phyloP scores from a whole-genome alignment of 2,888 invertebrate genomes.

The Volucella zonaria region DNA sequence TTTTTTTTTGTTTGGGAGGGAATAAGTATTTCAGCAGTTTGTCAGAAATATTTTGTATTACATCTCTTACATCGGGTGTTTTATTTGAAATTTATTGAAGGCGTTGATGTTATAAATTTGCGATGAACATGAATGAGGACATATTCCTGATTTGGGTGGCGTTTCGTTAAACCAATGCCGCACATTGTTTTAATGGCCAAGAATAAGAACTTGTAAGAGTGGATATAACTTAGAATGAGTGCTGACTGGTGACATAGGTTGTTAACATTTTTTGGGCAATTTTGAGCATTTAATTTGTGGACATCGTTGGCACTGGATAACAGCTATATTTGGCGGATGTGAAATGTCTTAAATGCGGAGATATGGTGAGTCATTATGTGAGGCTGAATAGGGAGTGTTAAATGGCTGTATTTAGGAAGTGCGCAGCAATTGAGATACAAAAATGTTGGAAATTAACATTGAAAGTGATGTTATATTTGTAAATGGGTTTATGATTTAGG shows the following conservation, averaged over 20 bases:
- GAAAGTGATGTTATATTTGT: too few relatives aligned
- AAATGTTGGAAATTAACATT: too few relatives aligned
- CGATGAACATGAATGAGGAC: constrained; percentile 68
- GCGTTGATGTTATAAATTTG: constrained; percentile 56
- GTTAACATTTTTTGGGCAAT: constrained; percentile 29
- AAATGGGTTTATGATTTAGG: too few relatives aligned
- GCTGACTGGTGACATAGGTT: constrained; percentile 37
- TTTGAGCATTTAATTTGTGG: constrained; percentile 20
- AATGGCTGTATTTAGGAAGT: neutral
- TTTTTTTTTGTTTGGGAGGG: constrained; percentile 24
- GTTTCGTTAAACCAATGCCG: constrained; percentile 21
- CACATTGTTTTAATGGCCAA: constrained; percentile 14
- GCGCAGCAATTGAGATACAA: too few relatives aligned
- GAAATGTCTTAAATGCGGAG: constrained; percentile 33
- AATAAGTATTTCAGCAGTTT: constrained; percentile 26
- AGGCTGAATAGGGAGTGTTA: neutral
- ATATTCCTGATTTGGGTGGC: constrained; percentile 51
- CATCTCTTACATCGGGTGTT: constrained; percentile 27
- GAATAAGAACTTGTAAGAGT: constrained; percentile 34
- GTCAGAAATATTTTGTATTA: constrained; percentile 62
- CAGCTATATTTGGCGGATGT: constrained; percentile 18
- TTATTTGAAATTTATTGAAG: constrained; percentile 59
- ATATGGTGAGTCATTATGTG: constrained; percentile 21
- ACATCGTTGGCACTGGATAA: neutral
- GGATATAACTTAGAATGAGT: constrained; percentile 56